phyloP scores from a whole-genome alignment of 2,797 vertebrate species.

The Chanos chanos region DNA sequence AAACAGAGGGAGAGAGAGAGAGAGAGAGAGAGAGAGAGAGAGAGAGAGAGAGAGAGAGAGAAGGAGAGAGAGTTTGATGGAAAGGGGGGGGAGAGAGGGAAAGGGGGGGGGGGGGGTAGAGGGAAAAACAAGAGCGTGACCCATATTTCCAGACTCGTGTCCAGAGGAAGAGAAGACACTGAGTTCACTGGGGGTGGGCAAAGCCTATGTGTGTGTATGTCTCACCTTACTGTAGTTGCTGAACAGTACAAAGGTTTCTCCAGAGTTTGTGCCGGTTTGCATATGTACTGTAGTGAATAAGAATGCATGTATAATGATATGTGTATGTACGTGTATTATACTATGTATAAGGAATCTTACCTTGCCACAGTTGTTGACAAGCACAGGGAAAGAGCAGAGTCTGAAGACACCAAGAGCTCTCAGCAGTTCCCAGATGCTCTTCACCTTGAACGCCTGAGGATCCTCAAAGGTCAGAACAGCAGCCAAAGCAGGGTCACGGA shows the following conservation, averaged over 20 bases:
- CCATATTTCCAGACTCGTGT: too few species aligned
- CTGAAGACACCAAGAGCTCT: conserved; percentile 75
- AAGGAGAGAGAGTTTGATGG: background rate
- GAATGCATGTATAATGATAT: too few species aligned
- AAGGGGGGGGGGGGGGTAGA: too few species aligned
- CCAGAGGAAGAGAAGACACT: background rate
- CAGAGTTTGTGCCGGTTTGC: too few species aligned
- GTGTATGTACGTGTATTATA: too few species aligned
- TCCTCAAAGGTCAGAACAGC: conserved; percentile 71
- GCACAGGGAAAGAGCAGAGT: conserved; percentile 77
- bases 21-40: background rate
- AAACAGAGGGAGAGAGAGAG: background rate
- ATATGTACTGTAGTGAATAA: too few species aligned
- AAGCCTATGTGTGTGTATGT: background rate
- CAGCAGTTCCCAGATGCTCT: conserved; percentile 73
- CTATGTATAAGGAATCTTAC: conserved; percentile 59
- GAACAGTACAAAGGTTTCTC: too few species aligned
- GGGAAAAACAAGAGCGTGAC: too few species aligned
- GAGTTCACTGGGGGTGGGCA: too few species aligned
- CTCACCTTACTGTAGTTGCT: too few species aligned
- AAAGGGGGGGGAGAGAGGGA: background rate
- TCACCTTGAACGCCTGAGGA: conserved; percentile 74
- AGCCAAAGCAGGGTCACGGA: background rate
- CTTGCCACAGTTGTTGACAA: conserved; percentile 78
- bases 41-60: background rate